These are phyloP conservation scores for Danio choprae DNA, from an alignment of 2,797 vertebrate species.

Conservation along the genomic window DNA sequence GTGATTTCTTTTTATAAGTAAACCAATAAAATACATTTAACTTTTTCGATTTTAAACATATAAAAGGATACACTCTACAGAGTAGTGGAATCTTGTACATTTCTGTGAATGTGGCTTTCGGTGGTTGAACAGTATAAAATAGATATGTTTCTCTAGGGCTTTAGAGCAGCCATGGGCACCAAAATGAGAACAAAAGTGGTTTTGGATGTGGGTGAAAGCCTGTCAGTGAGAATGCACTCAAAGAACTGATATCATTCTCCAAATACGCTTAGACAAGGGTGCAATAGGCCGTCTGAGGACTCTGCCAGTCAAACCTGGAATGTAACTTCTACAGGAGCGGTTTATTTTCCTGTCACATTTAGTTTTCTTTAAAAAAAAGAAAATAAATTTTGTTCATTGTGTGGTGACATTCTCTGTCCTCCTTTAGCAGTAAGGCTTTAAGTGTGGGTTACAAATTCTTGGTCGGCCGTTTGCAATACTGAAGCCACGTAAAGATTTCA, in stretches of 20 bases:
- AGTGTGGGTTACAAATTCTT: constrained; percentile 31
- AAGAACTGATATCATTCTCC: constrained; percentile 62
- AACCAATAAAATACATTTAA: neutral
- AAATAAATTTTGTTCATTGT: constrained; percentile 47
- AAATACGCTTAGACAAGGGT: constrained; percentile 68
- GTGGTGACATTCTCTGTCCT: constrained; percentile 47
- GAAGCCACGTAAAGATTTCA: constrained; percentile 51
- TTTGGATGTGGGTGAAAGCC: constrained; percentile 56
- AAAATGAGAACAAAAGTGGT: constrained; percentile 60
- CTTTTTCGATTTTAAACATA: neutral
- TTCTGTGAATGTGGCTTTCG: constrained; percentile 34
- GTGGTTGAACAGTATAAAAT: constrained; percentile 34
- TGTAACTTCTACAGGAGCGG: constrained; percentile 62
- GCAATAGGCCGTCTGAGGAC: constrained; percentile 63
- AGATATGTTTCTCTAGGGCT: constrained; percentile 44
- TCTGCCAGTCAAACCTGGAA: constrained; percentile 70
- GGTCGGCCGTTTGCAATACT: neutral
- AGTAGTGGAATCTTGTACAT: neutral
- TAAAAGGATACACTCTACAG: neutral
- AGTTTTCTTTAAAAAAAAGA: constrained; percentile 62
- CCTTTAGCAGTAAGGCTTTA: constrained; percentile 49
- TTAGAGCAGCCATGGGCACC: constrained; percentile 50
- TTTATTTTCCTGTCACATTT: constrained; percentile 76
- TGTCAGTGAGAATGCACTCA: constrained; percentile 61
- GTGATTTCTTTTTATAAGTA: neutral